phyloP scores from a whole-genome alignment of 1,140 invertebrate genomes.

The Mactra quadrangularis region DNA sequence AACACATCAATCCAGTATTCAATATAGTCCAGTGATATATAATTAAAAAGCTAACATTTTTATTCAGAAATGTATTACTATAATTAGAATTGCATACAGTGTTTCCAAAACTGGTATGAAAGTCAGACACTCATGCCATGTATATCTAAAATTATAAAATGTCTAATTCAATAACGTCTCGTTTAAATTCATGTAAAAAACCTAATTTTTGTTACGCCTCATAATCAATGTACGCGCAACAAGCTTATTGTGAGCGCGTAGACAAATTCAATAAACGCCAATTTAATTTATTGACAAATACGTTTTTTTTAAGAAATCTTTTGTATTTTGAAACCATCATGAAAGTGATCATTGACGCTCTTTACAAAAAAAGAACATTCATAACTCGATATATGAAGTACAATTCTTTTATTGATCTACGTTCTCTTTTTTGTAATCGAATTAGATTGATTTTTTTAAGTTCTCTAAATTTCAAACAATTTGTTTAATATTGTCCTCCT shows the following conservation, averaged over 20 bases:
- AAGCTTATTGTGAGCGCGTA: not conserved
- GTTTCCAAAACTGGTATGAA: not conserved
- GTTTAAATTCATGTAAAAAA: not conserved
- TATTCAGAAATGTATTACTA: too few species aligned
- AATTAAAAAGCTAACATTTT: too few species aligned
- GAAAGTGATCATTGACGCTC: conserved; percentile 19
- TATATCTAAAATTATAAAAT: not conserved
- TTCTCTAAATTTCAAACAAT: too few species aligned
- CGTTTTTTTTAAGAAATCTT: conserved; percentile 31
- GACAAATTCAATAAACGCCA: conserved; percentile 8
- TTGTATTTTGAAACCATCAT: not conserved
- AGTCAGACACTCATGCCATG: not conserved
- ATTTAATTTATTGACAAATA: conserved; percentile 25
- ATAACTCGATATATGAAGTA: too few species aligned
- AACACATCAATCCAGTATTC: too few species aligned
- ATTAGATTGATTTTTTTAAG: conserved; percentile 35
- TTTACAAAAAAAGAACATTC: conserved; percentile 16
- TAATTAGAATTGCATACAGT: not conserved
- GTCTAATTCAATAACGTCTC: conserved; percentile 15
- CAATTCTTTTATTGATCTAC: too few species aligned
- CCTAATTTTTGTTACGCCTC: not conserved
- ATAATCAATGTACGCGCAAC: conserved; percentile 30
- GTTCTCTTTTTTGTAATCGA: conserved; percentile 18
- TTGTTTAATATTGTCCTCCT: too few species aligned
- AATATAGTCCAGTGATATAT: too few species aligned